Base-by-base conservation (phyloP, 2,888 invertebrate species). In the Isotomurus palustris region DNA sequence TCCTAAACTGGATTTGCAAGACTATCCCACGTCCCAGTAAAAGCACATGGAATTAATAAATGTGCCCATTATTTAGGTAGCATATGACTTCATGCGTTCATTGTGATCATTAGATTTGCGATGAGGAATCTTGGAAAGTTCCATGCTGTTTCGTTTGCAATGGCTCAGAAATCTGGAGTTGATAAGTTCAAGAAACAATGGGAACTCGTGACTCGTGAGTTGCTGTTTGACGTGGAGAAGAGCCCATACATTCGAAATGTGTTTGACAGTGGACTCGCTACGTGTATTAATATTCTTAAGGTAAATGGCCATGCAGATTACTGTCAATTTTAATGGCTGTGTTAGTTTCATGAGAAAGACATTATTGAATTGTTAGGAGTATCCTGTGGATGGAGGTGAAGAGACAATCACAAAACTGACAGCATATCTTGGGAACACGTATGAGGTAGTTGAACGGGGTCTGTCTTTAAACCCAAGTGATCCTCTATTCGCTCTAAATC, bases 91-190 rank as follows among this genome's bases (percentile, higher is more conserved):
- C 6, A 40, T 40, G 29, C n/a, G n/a, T n/a, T n/a, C 29, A 8
- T 28, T 17, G 6, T 52, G 10, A 6, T 47, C 27, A 40, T 47
- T 36, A 58, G 62, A 48, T 25, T 53, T 21, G 58, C 48, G 2
- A 2, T 62, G 6, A 10, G 22, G 40, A 53, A 49, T 5, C 25
- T 62, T 17, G 62, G 58, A 1, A 56, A 53, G 22, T 53, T 56
- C 24, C 62, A 62, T 25, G 62, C 59, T 8, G 41, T 55, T 12
- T 43, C 43, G 1, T 29, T 38, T n/a, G 56, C 54, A 10, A 44
- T 62, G 27, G 36, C 56, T 14, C 35, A 49, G 24, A 51, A 56
- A 3, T 2, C 5, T 3, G 62, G 62, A 1, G 52, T 19, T 6
- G 47, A 51, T 12, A 45, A 44, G 1, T 62, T 62, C 41, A 50